phyloP scores from a whole-genome alignment of 2,888 invertebrate species.

The Cheilosia pagana region DNA sequence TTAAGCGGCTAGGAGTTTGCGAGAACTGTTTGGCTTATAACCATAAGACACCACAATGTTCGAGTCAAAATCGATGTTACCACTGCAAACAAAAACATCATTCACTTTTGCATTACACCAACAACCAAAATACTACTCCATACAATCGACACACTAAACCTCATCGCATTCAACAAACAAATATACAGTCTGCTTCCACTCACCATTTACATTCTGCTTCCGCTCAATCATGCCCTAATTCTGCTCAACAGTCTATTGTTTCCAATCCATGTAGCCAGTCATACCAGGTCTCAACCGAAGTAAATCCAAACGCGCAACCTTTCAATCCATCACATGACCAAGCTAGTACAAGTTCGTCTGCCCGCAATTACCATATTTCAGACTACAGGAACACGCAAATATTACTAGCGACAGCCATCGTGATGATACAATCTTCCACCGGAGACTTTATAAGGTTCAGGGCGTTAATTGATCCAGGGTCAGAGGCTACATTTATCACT shows the following conservation, averaged over 20 bases:
- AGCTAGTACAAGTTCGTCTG: slow-evolving; percentile 4
- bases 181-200: background rate
- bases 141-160: background rate
- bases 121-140: background rate
- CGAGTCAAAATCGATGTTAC: slow-evolving; percentile 24
- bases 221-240: background rate
- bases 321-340: background rate
- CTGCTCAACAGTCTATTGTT: background rate
- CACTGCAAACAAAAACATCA: slow-evolving; percentile 31
- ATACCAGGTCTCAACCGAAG: background rate
- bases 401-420: slow-evolving; percentile 10
- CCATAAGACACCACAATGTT: slow-evolving; percentile 16
- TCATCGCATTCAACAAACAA: background rate
- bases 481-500: slow-evolving; percentile 24
- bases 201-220: background rate
- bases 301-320: background rate
- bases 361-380: background rate
- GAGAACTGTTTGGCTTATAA: slow-evolving; percentile 18
- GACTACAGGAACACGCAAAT: background rate
- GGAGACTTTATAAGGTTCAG: slow-evolving; percentile 1
- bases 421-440: background rate
- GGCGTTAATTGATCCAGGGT: slow-evolving; percentile 9
- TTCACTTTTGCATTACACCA: slow-evolving; percentile 2
- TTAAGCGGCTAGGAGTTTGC: slow-evolving; percentile 2
- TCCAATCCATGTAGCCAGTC: background rate